A percentile compares a stretch with the other conserved stretches of the same genome.
Conservation (phyloP, 2,113 vertebrate species). For the Chionodraco myersi region DNA sequence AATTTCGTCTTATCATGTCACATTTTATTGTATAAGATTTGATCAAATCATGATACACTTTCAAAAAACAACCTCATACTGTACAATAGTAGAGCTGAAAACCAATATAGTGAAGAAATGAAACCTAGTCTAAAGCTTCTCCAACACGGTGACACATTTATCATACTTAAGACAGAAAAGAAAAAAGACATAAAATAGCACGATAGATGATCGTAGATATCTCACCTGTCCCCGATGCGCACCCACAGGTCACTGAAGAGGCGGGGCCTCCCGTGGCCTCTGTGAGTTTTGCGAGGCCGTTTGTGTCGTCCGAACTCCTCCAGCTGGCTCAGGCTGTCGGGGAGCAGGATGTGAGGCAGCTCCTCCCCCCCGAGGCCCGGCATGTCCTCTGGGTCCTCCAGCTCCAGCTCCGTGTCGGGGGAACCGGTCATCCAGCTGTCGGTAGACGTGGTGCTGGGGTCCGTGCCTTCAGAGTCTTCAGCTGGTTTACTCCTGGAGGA, state of each 20-base stretch:
- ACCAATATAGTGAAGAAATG: too few species aligned
- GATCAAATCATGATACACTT: too few species aligned
- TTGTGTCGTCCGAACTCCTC: slow-evolving; percentile 96
- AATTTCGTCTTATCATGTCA: too few species aligned
- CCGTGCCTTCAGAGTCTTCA: slow-evolving; percentile 27
- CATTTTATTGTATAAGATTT: too few species aligned
- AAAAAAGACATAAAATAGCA: too few species aligned
- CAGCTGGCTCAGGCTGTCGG: slow-evolving; percentile 97
- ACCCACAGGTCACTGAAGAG: slow-evolving; percentile 99
- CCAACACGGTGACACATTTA: too few species aligned
- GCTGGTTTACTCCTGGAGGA: slow-evolving; percentile 50
- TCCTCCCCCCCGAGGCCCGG: slow-evolving; percentile 81
- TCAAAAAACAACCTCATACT: too few species aligned
- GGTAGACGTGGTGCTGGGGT: slow-evolving; percentile 26
- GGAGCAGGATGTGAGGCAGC: slow-evolving; percentile 91
- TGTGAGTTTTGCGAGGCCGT: slow-evolving; percentile 90
- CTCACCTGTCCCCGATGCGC: slow-evolving; percentile 95
- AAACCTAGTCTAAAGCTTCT: too few species aligned
- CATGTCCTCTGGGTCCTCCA: slow-evolving; percentile 71
- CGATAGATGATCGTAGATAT: neutral
- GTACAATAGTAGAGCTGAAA: too few species aligned
- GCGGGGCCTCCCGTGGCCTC: slow-evolving; percentile 86
- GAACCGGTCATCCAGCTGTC: slow-evolving; percentile 49
- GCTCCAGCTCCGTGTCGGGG: slow-evolving; percentile 59
- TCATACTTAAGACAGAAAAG: too few species aligned